Evolutionary conservation across 2,113 vertebrate species (phyloP).

Genomic region (Brachyhypopomus occidentalis): DNA sequence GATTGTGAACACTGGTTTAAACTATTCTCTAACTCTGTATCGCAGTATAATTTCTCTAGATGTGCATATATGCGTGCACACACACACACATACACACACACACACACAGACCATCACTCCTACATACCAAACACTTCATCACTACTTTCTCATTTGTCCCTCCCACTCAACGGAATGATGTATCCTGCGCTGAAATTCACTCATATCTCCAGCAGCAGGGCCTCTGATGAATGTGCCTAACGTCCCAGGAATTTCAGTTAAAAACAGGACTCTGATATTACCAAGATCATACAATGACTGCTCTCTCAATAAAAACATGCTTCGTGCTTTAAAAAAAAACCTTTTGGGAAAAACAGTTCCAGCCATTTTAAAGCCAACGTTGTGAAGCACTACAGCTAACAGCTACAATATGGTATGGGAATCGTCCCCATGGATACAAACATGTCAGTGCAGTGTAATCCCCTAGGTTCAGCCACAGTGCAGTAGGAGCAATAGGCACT

Average conservation of each 20-base stretch:
- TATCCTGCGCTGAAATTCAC: conserved; percentile 23
- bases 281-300: background rate
- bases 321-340: background rate
- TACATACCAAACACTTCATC: conserved; percentile 29
- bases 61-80: background rate
- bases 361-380: background rate
- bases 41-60: background rate
- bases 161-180: conserved; percentile 38
- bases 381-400: background rate
- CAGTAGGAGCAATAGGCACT: background rate
- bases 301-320: conserved; percentile 15
- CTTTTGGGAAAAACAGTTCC: background rate
- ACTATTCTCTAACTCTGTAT: background rate
- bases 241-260: conserved; percentile 8
- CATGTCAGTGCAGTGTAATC: conserved; percentile 28
- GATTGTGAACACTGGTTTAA: background rate
- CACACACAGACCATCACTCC: background rate
- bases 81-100: background rate
- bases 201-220: conserved; percentile 30
- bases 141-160: conserved; percentile 12
- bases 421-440: conserved; percentile 32
- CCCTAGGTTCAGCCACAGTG: conserved; percentile 19
- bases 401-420: background rate
- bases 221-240: background rate
- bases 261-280: conserved; percentile 16